Base-by-base conservation (phyloP, 2,888 invertebrate genomes). In the Emmelina monodactyla region DNA sequence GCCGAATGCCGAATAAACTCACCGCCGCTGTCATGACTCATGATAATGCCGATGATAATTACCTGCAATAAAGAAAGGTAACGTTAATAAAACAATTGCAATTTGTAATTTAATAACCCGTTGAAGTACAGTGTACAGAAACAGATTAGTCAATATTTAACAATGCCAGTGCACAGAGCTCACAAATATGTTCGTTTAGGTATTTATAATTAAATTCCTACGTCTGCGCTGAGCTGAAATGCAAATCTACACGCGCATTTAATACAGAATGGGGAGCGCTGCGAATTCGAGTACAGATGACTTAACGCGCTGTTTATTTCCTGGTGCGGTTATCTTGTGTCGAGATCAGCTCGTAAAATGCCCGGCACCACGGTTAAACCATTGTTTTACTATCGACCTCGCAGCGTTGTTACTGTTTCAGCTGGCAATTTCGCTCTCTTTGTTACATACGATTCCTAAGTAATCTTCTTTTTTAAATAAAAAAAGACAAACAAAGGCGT, bases 231-330 rank as follows among this genome's bases (percentile, higher is more conserved):
- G n/a, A n/a, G n/a, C 6, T 10, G 25, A 25, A 25, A 19, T 19
- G 19, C 9, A 19, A 25, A 25, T 25, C n/a, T 6, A 11, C 25
- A 10, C 11, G 3, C 3, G 6, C 4, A 25, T 10, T 25, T 10
- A 19, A 25, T 10, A 25, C 25, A 10, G 6, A 10, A 25, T 25
- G 11, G 25, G 11, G 25, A 25, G 3, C 25, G 25, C n/a, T 37
- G 42, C 32, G 34, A 35, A 46, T 55, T 54, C 49, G 49, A 58
- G 51, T 47, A 47, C 42, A 55, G 51, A 58, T 55, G 53, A 58
- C 47, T 66, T 65, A 58, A 65, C 54, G 55, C 57, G 52, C 56
- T 66, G 61, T 68, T 69, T 66, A 68, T 64, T 62, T 55, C 49
- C 52, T 55, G 51, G 49, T 46, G 50, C 51, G 51, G 53, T 50